Evolutionary conservation across 1,140 invertebrate genomes (phyloP), one percentile per base, ranked within the genome.

Genomic region (Zaprionus davidi): DNA sequence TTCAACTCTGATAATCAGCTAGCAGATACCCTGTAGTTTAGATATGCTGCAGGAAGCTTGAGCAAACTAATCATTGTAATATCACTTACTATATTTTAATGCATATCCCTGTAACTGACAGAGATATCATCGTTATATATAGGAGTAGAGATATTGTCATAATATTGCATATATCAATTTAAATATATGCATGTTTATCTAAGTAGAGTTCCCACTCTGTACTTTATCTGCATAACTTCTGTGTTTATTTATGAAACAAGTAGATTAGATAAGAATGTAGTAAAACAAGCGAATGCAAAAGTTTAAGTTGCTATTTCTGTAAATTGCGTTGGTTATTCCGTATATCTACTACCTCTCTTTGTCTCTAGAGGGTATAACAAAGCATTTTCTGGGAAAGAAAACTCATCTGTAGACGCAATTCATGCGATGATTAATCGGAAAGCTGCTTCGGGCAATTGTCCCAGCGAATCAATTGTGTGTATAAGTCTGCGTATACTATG

Each of bases 371-470:
- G 51, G 24, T 13, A 51, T 24, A 51, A 51, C 46, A 51, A 66
- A 66, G 12, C 11, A 44, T 56, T 66, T 58, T 44, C 55, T 63
- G 49, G 28, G 53, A 63, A 75, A 9, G 13, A 12, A 17, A 22
- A 49, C 9, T 34, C 41, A 60, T 53, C 56, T 34, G n/a, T 2
- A 11, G 13, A 17, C n/a, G 12, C 49, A 46, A 31, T 49, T 17
- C 6, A 4, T 46, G 36, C 20, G 71, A 74, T 78, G 75, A 78
- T 74, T 78, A 78, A 78, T 78, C 64, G 53, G 36, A 73, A 63
- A 63, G 36, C 63, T 73, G 70, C 58, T 56, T 38, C 22, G 28
- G n/a, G 12, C 65, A 57, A 71, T 46, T 63, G 28, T 51, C 24
- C 36, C 56, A 62, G 51, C 69, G 75, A 78, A 69, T 78, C 65